A percentile compares a stretch with the other conserved stretches of the same genome.
These are phyloP conservation scores for Clunio marinus DNA, from an alignment of 2,888 invertebrate species.

Conservation along the genomic window DNA sequence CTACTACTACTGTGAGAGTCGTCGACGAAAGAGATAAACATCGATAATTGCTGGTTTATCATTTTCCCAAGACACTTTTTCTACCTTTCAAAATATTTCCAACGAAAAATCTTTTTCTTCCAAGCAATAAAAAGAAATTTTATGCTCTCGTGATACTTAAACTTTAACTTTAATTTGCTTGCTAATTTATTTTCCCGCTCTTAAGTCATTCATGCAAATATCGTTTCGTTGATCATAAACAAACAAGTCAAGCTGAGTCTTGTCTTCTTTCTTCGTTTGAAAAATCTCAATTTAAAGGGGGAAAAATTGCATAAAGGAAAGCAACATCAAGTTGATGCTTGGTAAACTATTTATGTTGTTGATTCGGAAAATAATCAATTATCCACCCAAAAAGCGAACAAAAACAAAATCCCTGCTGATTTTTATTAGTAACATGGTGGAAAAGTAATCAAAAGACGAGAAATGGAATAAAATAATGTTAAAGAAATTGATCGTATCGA, in stretches of 20 bases:
- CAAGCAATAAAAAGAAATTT: too few species aligned
- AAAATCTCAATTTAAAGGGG: not conserved
- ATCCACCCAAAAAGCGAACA: not conserved
- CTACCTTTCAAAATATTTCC: too few species aligned
- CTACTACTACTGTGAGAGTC: slow-evolving; percentile 6
- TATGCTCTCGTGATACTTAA: too few species aligned
- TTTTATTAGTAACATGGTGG: not conserved
- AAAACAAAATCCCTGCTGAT: slow-evolving; percentile 14
- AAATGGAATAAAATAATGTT: not conserved
- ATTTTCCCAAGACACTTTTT: too few species aligned
- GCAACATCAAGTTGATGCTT: too few species aligned
- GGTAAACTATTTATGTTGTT: not conserved
- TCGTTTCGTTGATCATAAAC: not conserved
- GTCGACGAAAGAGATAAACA: not conserved
- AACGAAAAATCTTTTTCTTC: too few species aligned
- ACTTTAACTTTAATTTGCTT: too few species aligned
- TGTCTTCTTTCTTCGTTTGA: too few species aligned
- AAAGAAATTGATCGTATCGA: slow-evolving; percentile 15
- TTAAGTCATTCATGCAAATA: too few species aligned
- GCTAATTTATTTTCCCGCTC: too few species aligned
- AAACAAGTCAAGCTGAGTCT: slow-evolving; percentile 5
- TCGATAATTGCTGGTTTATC: slow-evolving; percentile 15
- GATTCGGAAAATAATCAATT: not conserved
- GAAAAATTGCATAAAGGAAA: too few species aligned
- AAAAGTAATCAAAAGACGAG: not conserved